These are phyloP conservation scores for Herminia tarsipennalis DNA, from an alignment of 2,888 invertebrate genomes.

Conservation along the genomic window DNA sequence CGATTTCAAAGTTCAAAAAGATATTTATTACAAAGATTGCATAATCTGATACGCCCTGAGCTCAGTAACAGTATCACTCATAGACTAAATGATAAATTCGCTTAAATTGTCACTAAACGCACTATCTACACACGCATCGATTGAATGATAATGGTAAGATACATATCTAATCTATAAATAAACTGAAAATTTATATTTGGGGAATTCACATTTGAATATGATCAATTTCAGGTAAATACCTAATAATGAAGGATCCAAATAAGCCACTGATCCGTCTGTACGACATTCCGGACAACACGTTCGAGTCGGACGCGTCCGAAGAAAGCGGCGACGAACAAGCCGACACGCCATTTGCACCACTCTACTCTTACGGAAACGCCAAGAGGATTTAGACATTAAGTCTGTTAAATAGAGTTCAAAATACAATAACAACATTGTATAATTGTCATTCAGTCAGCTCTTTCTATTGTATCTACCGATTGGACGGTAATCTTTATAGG, in stretches of 20 bases:
- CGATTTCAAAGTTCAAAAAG: no score
- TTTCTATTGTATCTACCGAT: constrained; percentile 26
- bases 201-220: background rate
- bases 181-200: background rate
- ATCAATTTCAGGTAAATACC: constrained; percentile 88
- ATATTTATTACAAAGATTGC: no score
- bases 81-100: no score
- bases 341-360: constrained; percentile 80
- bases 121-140: no score
- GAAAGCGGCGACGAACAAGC: constrained; percentile 90
- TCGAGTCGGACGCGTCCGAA: constrained; percentile 98
- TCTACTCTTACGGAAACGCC: constrained; percentile 80
- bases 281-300: constrained; percentile 99
- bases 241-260: constrained; percentile 99
- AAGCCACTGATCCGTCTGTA: constrained; percentile 99
- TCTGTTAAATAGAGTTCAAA: background rate
- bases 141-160: no score
- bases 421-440: constrained; percentile 32
- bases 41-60: no score
- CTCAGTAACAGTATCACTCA: no score
- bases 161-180: no score
- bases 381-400: constrained; percentile 69
- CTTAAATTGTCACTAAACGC: no score
- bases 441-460: constrained; percentile 27
- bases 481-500: constrained; percentile 39